phyloP scores from a whole-genome alignment of 2,888 invertebrate species.

The Trissoscelio sp. region DNA sequence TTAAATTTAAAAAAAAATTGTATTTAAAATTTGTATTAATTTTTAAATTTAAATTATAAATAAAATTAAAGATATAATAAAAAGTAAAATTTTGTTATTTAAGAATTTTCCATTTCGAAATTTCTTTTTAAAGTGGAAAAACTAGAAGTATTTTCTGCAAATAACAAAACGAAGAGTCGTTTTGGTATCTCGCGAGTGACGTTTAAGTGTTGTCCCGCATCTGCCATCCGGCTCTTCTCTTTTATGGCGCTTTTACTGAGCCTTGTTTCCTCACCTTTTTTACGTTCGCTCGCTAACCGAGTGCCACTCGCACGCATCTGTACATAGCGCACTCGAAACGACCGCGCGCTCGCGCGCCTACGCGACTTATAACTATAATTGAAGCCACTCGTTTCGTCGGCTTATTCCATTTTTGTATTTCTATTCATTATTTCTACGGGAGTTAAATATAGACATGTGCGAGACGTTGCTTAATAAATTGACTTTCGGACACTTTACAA shows the following conservation, averaged over 20 bases:
- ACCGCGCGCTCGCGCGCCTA: constrained; percentile 47
- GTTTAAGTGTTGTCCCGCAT: constrained; percentile 57
- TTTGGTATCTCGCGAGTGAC: constrained; percentile 33
- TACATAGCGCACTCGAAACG: constrained; percentile 39
- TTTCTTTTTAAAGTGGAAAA: background rate
- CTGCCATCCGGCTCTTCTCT: constrained; percentile 57
- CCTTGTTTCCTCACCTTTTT: constrained; percentile 64
- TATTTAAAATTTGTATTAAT: no score
- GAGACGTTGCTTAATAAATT: constrained; percentile 27
- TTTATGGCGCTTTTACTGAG: constrained; percentile 59
- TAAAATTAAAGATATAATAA: no score
- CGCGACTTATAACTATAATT: constrained; percentile 56
- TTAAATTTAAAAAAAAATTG: no score
- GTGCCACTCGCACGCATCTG: constrained; percentile 48
- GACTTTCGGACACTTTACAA: constrained; percentile 10
- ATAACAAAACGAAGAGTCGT: constrained; percentile 21
- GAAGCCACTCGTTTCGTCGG: constrained; percentile 50
- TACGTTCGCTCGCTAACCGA: constrained; percentile 32
- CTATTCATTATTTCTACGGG: constrained; percentile 45
- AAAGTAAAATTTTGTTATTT: no score
- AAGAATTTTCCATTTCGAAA: no score
- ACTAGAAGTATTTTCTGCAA: constrained; percentile 12
- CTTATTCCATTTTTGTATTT: constrained; percentile 56
- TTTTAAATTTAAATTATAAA: no score
- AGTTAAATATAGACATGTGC: constrained; percentile 22